Percentiles rank a stretch among this genome's conserved stretches.
Conservation (phyloP, 2,797 vertebrate species). For the Aratinga solstitialis region DNA sequence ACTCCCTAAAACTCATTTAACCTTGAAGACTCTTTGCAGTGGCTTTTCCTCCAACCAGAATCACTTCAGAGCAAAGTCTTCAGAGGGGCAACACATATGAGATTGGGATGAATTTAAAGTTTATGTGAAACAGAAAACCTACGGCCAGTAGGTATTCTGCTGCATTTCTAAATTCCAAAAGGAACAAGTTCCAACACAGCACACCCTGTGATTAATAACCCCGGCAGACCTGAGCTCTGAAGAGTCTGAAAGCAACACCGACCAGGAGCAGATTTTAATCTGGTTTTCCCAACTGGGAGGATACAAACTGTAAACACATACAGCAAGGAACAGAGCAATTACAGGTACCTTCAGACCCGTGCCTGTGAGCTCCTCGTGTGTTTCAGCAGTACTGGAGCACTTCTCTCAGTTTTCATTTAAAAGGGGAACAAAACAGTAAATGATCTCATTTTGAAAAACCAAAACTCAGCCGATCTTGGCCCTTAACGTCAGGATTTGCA, state of each 20-base stretch:
- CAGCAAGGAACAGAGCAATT: background rate
- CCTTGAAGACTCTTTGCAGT: background rate
- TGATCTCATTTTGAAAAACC: background rate
- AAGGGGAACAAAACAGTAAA: background rate
- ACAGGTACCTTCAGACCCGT: background rate
- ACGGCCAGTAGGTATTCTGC: constrained; percentile 1
- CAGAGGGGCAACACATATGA: background rate
- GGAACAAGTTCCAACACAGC: constrained; percentile 26
- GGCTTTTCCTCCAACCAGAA: background rate
- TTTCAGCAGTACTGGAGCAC: background rate
- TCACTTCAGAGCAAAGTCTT: background rate
- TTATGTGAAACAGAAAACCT: constrained; percentile 2
- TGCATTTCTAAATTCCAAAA: constrained; percentile 23
- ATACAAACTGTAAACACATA: constrained; percentile 27
- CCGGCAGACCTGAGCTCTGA: constrained; percentile 1
- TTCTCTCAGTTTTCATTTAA: background rate
- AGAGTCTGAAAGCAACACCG: constrained; percentile 15
- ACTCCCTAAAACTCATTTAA: background rate
- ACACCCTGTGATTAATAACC: background rate
- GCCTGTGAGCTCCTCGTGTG: background rate
- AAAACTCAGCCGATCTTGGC: background rate
- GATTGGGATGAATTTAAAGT: background rate
- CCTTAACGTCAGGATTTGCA: background rate
- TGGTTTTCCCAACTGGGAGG: constrained; percentile 34
- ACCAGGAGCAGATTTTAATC: constrained; percentile 46